Percentiles rank a stretch among this genome's conserved stretches.
phyloP scores from a whole-genome alignment of 2,888 invertebrate species.

The Antheraea yamamai region DNA sequence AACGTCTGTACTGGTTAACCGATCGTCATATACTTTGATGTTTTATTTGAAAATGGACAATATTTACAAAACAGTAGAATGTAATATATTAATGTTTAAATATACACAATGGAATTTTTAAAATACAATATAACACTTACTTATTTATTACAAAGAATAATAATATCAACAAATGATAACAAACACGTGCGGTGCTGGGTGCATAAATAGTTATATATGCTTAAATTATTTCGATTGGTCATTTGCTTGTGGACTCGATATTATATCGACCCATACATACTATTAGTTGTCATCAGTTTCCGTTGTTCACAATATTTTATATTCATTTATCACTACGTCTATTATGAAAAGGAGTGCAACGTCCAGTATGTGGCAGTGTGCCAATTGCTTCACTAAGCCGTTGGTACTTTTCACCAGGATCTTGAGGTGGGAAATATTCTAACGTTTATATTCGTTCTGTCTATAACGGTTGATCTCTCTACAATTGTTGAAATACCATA shows the following conservation, averaged over 20 bases:
- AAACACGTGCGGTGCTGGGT: no score
- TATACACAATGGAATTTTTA: no score
- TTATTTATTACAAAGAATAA: no score
- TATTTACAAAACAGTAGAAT: no score
- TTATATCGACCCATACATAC: not conserved
- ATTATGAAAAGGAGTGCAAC: constrained; percentile 14
- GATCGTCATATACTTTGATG: no score
- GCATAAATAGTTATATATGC: not conserved
- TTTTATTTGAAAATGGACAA: no score
- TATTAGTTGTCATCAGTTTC: constrained; percentile 9
- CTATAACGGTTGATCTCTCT: not conserved
- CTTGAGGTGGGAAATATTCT: constrained; percentile 8
- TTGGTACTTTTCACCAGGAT: not conserved
- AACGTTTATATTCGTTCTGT: not conserved
- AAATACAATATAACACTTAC: no score
- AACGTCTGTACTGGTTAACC: no score
- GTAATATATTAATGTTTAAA: no score
- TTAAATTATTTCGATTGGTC: not conserved
- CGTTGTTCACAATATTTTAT: not conserved
- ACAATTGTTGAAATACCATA: not conserved
- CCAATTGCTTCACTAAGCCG: not conserved
- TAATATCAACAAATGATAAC: no score
- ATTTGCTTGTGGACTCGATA: not conserved
- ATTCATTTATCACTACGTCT: constrained; percentile 10
- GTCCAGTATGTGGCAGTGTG: constrained; percentile 3